A percentile compares a stretch with the other conserved stretches of the same genome.
Conservation (phyloP, 1,140 invertebrate species). For the Nylanderia fulva region DNA sequence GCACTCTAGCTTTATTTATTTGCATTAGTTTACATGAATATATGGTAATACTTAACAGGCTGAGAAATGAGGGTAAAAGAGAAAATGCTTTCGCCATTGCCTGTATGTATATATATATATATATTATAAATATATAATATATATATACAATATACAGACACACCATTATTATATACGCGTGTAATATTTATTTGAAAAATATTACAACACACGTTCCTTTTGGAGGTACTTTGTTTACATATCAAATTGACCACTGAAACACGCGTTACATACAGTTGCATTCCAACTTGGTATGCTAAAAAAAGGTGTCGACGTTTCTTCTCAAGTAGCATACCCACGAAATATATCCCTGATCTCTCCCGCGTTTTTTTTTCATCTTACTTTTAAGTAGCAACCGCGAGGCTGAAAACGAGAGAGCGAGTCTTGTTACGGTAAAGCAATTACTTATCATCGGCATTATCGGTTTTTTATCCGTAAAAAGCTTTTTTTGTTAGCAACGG, state of each 20-base stretch:
- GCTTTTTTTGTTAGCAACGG: conserved; percentile 14
- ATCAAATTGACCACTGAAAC: conserved; percentile 83
- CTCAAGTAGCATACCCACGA: conserved; percentile 68
- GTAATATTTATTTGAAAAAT: conserved; percentile 72
- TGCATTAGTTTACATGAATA: conserved; percentile 71
- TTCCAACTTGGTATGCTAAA: conserved; percentile 73
- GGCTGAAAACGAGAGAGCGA: conserved; percentile 40
- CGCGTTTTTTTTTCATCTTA: conserved; percentile 52
- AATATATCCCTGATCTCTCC: conserved; percentile 67
- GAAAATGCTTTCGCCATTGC: conserved; percentile 61
- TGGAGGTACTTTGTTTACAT: conserved; percentile 84
- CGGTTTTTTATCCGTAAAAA: background rate
- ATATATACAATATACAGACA: conserved; percentile 15
- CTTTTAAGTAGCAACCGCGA: conserved; percentile 51
- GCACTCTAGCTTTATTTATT: conserved; percentile 78
- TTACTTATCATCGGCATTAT: background rate
- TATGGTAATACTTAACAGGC: conserved; percentile 79
- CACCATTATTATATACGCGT: conserved; percentile 37
- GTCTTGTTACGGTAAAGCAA: conserved; percentile 22
- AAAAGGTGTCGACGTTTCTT: conserved; percentile 24
- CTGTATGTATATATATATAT: too few species aligned
- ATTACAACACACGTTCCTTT: conserved; percentile 77
- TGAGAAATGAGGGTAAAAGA: conserved; percentile 60
- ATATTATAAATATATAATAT: too few species aligned
- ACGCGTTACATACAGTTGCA: conserved; percentile 75